Conservation (phyloP, 2,113 vertebrate genomes). For the Notechis scutatus region DNA sequence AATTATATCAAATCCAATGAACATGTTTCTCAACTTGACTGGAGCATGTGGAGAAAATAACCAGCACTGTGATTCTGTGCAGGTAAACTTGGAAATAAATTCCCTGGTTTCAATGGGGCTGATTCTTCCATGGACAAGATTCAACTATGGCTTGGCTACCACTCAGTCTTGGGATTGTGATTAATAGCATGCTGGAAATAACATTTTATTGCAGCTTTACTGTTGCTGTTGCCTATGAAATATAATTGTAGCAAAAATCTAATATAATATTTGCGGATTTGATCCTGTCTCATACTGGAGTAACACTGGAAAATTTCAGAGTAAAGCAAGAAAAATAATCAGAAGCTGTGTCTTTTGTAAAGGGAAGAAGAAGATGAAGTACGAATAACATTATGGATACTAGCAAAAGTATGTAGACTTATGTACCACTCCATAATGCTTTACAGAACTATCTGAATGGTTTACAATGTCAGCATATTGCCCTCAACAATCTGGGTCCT, state of each 20-base stretch:
- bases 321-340: conserved; percentile 5
- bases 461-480: not conserved
- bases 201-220: not conserved
- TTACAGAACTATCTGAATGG: not conserved
- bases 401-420: not conserved
- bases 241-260: not conserved
- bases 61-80: not conserved
- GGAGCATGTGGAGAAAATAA: not conserved
- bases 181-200: not conserved
- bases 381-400: not conserved
- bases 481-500: not conserved
- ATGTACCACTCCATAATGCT: not conserved
- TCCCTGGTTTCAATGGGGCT: not conserved
- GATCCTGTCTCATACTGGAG: not conserved
- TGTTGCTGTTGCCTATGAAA: not conserved
- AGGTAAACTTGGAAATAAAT: not conserved
- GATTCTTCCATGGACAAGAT: not conserved
- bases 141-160: not conserved
- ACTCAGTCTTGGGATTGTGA: not conserved
- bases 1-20: not conserved
- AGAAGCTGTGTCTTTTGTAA: not conserved
- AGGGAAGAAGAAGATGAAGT: not conserved
- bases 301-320: not conserved
- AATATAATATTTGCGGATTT: not conserved
- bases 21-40: not conserved